phyloP scores from a whole-genome alignment of 2,888 invertebrate species.

The Macropis europaea region DNA sequence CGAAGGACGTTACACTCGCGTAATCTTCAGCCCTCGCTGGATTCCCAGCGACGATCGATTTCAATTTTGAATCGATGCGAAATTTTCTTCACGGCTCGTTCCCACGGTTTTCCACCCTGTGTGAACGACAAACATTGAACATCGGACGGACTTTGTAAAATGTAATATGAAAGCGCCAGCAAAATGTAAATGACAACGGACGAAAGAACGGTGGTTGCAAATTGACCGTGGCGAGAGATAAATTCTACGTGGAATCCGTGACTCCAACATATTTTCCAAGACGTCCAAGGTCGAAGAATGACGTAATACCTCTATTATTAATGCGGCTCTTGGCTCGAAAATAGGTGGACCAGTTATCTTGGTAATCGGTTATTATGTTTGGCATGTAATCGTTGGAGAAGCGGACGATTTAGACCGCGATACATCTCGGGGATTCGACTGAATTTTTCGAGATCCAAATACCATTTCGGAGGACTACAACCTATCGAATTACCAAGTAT shows the following conservation, averaged over 20 bases:
- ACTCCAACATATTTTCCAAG: conserved; percentile 61
- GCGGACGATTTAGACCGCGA: conserved; percentile 58
- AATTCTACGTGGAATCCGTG: conserved; percentile 50
- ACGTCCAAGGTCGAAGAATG: conserved; percentile 65
- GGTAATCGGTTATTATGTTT: conserved; percentile 77
- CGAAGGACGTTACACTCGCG: neutral
- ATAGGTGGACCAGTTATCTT: conserved; percentile 75
- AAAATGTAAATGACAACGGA: neutral
- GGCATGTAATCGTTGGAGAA: conserved; percentile 68
- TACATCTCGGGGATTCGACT: conserved; percentile 16
- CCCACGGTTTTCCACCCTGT: too few relatives aligned
- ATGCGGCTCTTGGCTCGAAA: conserved; percentile 75
- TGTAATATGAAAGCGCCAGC: neutral
- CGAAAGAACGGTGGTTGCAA: conserved; percentile 7
- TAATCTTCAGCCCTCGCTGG: neutral
- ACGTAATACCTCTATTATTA: conserved; percentile 76
- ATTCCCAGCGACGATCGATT: neutral
- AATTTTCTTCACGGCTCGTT: neutral
- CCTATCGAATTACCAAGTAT: too few relatives aligned
- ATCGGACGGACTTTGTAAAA: neutral
- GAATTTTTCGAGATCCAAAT: neutral
- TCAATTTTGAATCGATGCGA: conserved; percentile 9
- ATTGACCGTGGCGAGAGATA: conserved; percentile 26
- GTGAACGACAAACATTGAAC: too few relatives aligned
- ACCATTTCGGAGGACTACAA: too few relatives aligned